Evolutionary conservation across 2,113 vertebrate genomes (phyloP).

Genomic region (Meles meles): DNA sequence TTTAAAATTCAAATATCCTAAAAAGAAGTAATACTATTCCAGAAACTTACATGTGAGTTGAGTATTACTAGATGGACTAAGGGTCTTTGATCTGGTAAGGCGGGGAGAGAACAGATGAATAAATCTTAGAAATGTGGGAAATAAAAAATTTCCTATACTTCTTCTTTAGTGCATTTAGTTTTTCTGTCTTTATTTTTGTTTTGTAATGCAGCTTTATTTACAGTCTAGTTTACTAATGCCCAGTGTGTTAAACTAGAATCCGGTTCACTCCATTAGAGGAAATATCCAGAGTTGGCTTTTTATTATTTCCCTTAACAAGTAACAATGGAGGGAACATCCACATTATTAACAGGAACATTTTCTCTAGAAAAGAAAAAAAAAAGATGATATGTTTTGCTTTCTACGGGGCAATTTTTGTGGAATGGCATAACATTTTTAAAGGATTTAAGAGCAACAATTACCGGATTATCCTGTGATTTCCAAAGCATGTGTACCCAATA

Average conservation of each 20-base stretch:
- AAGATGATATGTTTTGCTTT: not conserved
- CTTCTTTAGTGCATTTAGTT: not conserved
- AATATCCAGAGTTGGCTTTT: not conserved
- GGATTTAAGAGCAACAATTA: not conserved
- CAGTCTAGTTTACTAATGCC: not conserved
- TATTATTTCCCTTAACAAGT: not conserved
- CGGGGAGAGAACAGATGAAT: not conserved
- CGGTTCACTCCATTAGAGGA: not conserved
- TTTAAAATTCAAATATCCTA: constrained; percentile 8
- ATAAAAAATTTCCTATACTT: not conserved
- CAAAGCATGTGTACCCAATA: not conserved
- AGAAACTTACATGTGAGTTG: not conserved
- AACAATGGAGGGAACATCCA: not conserved
- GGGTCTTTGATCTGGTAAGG: not conserved
- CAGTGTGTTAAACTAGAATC: not conserved
- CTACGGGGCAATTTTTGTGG: not conserved
- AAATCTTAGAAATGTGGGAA: not conserved
- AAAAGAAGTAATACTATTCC: not conserved
- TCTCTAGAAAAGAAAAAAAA: not conserved
- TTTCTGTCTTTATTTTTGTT: not conserved
- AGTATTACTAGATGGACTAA: not conserved
- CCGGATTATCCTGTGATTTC: not conserved
- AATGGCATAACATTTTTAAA: not conserved
- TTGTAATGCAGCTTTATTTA: not conserved
- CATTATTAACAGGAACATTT: not conserved